phyloP scores from a whole-genome alignment of 2,888 invertebrate genomes.

The Synanthedon andrenaeformis region DNA sequence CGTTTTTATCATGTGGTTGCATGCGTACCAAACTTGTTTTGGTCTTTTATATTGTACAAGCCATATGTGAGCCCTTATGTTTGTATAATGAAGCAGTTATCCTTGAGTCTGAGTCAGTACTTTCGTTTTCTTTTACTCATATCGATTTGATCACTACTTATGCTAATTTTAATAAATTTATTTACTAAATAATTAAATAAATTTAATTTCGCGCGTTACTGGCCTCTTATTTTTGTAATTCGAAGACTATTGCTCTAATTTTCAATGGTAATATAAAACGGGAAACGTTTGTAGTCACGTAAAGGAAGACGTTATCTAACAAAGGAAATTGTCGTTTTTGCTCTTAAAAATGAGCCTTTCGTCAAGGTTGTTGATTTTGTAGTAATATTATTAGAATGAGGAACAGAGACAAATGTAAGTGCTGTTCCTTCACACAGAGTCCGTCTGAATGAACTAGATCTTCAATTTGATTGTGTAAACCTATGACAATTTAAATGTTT shows the following conservation, averaged over 20 bases:
- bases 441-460: conserved; percentile 13
- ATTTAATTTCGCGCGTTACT: background rate
- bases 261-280: conserved; percentile 34
- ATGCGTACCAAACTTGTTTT: background rate
- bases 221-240: background rate
- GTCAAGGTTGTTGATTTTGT: conserved; percentile 19
- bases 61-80: background rate
- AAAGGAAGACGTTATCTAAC: conserved; percentile 36
- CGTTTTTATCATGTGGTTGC: background rate
- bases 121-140: conserved; percentile 7
- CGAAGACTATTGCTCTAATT: background rate
- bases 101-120: conserved; percentile 6
- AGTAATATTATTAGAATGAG: background rate
- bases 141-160: background rate
- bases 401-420: background rate
- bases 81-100: conserved; percentile 3
- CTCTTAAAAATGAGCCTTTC: conserved; percentile 21
- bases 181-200: too few relatives aligned
- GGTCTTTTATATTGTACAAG: background rate
- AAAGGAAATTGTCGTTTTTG: conserved; percentile 26
- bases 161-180: background rate
- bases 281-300: conserved; percentile 39
- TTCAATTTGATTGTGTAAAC: conserved; percentile 25
- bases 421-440: background rate
- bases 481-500: conserved; percentile 1